Base-by-base conservation (phyloP, 30 jellyfish, hydroid and myxozoan species). In the Nemopilema nomurai region DNA sequence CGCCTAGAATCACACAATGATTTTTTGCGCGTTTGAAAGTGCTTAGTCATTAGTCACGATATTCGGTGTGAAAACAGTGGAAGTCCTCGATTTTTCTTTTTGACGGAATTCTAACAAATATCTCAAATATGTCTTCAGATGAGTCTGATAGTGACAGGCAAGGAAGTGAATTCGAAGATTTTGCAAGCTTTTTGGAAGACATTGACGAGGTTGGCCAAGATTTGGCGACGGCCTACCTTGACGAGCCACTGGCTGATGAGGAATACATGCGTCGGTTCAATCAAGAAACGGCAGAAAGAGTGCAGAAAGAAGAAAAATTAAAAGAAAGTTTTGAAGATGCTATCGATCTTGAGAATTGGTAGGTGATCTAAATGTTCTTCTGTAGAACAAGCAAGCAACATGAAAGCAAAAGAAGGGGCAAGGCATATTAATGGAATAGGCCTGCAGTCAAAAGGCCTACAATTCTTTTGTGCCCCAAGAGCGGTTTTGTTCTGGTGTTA, bases 121-220 rank as follows among this genome's bases (percentile, higher is more conserved):
- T 24, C 30, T 24, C 73, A 63, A 63, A 24, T 0, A 63, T 63
- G 73, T 63, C 73, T 63, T 63, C 73, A 24, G 73, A 63, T 63
- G 73, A 63, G 73, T 63, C 73, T n/a, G 73, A 63, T 7, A 63
- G 30, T 63, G 73, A 0, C 27, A 0, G 0, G 27, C 73, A 63
- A 63, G 73, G 73, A 63, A 24, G 30, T 24, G 30, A 63, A 63
- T 63, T 63, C 73, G 73, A 63, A 63, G 73, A 63, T 63, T 63
- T 63, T 18, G 73, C 73, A 63, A 63, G 73, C 73, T 63, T 63
- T 63, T 63, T 63, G 73, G 73, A n/a, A 63, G 73, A 63, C 27
- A 24, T 63, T 24, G 0, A 63, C 73, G 73, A 63, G 73, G 21
- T 63, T 63, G 73, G 73, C 73, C 73, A 63, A 63, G 73, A 24